These are phyloP conservation scores for Notiomystis cincta DNA, from an alignment of 2,113 vertebrate species.

Conservation along the genomic window DNA sequence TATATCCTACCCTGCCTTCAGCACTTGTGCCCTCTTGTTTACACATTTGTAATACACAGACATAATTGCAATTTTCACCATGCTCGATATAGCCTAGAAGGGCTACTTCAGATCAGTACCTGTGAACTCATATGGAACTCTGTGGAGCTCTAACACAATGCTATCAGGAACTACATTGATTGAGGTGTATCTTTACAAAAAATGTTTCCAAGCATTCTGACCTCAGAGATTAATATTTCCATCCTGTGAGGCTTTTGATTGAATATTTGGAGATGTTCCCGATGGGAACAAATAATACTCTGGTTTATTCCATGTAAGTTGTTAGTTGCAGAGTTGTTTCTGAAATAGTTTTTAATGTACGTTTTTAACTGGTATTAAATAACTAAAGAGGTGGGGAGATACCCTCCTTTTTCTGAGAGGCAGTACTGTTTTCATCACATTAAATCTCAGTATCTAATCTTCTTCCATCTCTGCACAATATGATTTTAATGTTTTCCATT, in stretches of 20 bases:
- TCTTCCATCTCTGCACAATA: not conserved
- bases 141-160: not conserved
- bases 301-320: not conserved
- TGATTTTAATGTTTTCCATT: not conserved
- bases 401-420: not conserved
- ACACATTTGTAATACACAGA: not conserved
- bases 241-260: not conserved
- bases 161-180: not conserved
- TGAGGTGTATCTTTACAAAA: not conserved
- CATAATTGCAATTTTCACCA: not conserved
- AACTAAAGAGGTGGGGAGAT: not conserved
- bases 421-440: not conserved
- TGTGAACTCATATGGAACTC: not conserved
- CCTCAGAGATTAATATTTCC: not conserved
- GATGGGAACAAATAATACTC: not conserved
- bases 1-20: not conserved
- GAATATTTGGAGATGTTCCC: not conserved
- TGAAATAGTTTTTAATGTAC: not conserved
- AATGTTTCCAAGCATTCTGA: not conserved
- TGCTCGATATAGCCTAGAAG: not conserved
- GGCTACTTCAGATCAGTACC: not conserved
- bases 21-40: not conserved
- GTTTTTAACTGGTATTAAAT: not conserved
- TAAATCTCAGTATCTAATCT: not conserved
- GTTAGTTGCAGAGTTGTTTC: not conserved